These are phyloP conservation scores for Cephus sareptanus DNA, from an alignment of 2,888 invertebrate species.

Conservation along the genomic window DNA sequence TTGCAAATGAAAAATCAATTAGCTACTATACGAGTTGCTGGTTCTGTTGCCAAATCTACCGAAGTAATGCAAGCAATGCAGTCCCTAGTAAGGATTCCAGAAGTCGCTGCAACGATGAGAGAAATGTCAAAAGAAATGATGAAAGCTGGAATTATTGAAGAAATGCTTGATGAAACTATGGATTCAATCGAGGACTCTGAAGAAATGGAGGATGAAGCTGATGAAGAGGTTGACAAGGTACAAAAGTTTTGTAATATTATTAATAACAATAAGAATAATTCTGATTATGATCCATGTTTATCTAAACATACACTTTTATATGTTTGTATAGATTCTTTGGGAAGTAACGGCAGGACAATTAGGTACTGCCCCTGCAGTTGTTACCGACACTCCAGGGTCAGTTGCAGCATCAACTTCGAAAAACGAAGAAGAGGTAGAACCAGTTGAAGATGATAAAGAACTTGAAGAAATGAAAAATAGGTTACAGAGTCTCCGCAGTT, in stretches of 20 bases:
- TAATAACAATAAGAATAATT: neutral
- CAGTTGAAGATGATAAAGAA: conserved; percentile 79
- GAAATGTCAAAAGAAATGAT: conserved; percentile 99
- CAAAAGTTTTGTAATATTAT: conserved; percentile 5
- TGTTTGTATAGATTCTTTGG: conserved; percentile 76
- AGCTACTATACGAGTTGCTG: conserved; percentile 94
- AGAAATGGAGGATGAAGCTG: conserved; percentile 96
- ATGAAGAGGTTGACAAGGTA: conserved; percentile 92
- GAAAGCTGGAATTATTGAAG: conserved; percentile 98
- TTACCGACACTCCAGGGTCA: conserved; percentile 73
- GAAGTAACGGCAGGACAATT: conserved; percentile 92
- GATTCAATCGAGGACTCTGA: conserved; percentile 92
- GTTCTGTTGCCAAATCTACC: conserved; percentile 93
- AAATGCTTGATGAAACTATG: conserved; percentile 98
- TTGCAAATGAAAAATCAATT: conserved; percentile 98
- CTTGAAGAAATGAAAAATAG: conserved; percentile 93
- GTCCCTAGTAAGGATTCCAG: conserved; percentile 87
- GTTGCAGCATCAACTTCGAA: conserved; percentile 72
- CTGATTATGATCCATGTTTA: neutral
- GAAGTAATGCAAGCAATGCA: conserved; percentile 99
- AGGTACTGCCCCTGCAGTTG: conserved; percentile 89
- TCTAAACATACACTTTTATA: neutral
- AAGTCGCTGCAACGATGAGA: conserved; percentile 95
- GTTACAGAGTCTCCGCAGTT: conserved; percentile 88
- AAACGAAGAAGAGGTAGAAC: conserved; percentile 70